phyloP scores from a whole-genome alignment of 2,888 invertebrate genomes.

The Heliconius hortense region DNA sequence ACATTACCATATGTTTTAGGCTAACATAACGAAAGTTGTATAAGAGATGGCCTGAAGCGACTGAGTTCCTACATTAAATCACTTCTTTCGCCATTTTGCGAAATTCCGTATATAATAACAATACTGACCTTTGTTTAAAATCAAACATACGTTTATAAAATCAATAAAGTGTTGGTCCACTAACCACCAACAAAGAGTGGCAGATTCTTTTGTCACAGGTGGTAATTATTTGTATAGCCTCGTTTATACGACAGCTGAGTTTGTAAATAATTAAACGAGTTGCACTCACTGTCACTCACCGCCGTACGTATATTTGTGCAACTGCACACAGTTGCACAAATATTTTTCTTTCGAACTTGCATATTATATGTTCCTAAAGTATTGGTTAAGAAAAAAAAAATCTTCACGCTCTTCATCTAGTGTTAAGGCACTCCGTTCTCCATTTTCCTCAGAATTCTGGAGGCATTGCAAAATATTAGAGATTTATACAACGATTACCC shows the following conservation, averaged over 20 bases:
- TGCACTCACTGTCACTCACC: neutral
- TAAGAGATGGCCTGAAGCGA: neutral
- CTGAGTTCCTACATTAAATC: neutral
- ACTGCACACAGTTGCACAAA: neutral
- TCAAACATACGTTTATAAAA: neutral
- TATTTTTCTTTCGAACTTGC: neutral
- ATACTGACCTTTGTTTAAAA: no score
- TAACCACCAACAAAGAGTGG: neutral
- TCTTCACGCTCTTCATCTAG: no score
- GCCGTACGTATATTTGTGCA: neutral
- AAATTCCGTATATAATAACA: neutral
- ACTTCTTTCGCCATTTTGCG: neutral
- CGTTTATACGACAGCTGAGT: neutral
- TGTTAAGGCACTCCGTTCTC: no score
- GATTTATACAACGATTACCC: neutral
- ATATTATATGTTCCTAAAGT: no score
- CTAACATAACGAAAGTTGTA: neutral
- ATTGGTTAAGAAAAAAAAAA: no score
- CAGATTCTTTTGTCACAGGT: conserved; percentile 1
- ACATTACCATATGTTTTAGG: neutral
- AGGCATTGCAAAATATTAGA: neutral
- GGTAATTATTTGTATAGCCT: neutral
- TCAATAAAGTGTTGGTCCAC: neutral
- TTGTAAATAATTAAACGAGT: neutral
- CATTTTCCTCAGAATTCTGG: no score